A percentile compares a stretch with the other conserved stretches of the same genome.
Conservation (phyloP, 2,113 vertebrate genomes). For the Eolophus roseicapilla region DNA sequence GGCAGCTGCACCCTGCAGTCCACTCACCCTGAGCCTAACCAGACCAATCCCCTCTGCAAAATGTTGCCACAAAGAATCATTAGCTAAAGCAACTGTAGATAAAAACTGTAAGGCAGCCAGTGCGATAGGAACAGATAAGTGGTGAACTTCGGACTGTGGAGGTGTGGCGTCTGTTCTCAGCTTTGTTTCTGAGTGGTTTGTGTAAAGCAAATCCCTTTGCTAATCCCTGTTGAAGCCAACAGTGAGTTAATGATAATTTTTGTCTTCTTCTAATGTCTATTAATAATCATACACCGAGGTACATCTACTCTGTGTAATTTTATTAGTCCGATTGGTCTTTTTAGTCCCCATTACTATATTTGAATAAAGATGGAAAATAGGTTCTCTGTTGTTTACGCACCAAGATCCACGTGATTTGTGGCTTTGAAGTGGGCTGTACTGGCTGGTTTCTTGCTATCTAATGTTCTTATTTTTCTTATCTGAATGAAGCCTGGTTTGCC, state of each 20-base stretch:
- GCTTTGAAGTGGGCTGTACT: background rate
- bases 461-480: background rate
- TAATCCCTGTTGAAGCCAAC: background rate
- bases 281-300: background rate
- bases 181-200: background rate
- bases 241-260: background rate
- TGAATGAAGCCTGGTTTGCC: background rate
- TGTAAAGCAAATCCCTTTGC: background rate
- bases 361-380: background rate
- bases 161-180: background rate
- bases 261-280: background rate
- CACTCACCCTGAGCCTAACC: accelerated
- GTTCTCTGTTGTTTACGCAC: background rate
- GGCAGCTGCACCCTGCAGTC: accelerated
- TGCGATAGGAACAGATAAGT: background rate
- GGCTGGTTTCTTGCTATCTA: background rate
- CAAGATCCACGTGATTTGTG: background rate
- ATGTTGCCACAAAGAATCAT: background rate
- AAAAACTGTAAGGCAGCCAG: background rate
- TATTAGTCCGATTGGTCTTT: background rate
- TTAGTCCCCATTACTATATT: background rate
- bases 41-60: background rate
- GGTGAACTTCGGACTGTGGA: background rate
- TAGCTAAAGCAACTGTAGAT: background rate
- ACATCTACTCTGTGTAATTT: background rate